Conservation (phyloP, 2,113 vertebrate genomes). For the Ceyx margarethae region DNA sequence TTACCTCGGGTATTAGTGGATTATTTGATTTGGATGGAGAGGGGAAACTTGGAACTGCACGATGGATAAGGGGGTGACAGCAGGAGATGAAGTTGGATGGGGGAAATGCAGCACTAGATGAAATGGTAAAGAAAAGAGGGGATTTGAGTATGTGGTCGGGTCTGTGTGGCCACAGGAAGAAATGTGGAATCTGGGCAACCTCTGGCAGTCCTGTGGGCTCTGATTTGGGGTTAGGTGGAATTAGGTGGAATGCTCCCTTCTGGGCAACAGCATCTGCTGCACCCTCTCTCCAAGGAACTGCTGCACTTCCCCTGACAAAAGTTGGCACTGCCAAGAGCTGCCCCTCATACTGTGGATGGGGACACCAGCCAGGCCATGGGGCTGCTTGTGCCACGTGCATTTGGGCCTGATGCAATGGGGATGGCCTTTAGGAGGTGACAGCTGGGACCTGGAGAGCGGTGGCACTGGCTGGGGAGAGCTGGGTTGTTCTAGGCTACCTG, state of each 20-base stretch:
- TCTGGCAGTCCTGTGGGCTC: background rate
- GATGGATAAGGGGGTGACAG: background rate
- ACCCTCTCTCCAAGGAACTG: background rate
- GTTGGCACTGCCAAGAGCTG: background rate
- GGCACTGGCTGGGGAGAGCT: background rate
- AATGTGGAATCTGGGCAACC: background rate
- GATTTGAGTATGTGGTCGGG: background rate
- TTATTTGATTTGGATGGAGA: background rate
- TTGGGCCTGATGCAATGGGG: fast-evolving
- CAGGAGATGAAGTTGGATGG: background rate
- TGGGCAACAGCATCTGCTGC: background rate
- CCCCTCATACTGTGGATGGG: background rate
- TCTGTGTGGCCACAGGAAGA: background rate
- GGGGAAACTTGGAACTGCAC: background rate
- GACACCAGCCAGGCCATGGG: background rate
- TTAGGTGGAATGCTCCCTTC: background rate
- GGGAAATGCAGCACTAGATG: background rate
- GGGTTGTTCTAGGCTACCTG: background rate
- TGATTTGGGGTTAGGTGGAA: fast-evolving
- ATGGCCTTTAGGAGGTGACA: fast-evolving
- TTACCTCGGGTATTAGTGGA: background rate
- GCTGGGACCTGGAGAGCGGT: background rate
- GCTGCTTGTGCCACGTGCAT: fast-evolving
- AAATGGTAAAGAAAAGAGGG: background rate
- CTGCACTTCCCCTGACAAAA: background rate